Evolutionary conservation across 2,113 vertebrate species (phyloP).

Genomic region (Chinchilla lanigera): DNA sequence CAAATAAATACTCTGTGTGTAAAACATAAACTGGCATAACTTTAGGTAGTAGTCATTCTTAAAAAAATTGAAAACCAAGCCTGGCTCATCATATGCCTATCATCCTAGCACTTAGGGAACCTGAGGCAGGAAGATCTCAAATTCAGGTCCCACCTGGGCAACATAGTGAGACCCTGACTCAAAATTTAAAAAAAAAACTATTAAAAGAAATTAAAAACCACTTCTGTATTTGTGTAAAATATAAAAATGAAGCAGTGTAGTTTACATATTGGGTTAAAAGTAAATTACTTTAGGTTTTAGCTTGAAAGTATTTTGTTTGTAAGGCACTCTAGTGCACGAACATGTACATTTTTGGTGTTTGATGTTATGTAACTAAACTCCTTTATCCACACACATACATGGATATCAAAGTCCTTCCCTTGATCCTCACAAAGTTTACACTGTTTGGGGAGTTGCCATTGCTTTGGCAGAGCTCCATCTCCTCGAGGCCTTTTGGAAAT

Average conservation of each 20-base stretch:
- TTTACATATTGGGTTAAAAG: conserved; percentile 42
- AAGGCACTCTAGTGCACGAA: not conserved
- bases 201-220: not conserved
- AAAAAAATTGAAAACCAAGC: not conserved
- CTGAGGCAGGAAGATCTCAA: not conserved
- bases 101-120: not conserved
- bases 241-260: conserved; percentile 2
- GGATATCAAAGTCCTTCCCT: not conserved
- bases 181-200: not conserved
- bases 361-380: not conserved
- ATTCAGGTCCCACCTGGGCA: not conserved
- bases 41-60: conserved; percentile 5
- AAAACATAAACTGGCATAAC: conserved; percentile 27
- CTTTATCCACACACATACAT: not conserved
- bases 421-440: not conserved
- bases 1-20: conserved; percentile 31
- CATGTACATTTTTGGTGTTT: not conserved
- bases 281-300: conserved; percentile 31
- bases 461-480: conserved; percentile 10
- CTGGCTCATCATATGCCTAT: not conserved
- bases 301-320: conserved; percentile 10
- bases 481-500: conserved; percentile 21
- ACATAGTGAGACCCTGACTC: not conserved
- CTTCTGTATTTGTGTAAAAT: not conserved
- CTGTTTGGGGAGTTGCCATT: not conserved